Base-by-base conservation (phyloP, 2,113 vertebrate species). In the Siphamia tubifer region DNA sequence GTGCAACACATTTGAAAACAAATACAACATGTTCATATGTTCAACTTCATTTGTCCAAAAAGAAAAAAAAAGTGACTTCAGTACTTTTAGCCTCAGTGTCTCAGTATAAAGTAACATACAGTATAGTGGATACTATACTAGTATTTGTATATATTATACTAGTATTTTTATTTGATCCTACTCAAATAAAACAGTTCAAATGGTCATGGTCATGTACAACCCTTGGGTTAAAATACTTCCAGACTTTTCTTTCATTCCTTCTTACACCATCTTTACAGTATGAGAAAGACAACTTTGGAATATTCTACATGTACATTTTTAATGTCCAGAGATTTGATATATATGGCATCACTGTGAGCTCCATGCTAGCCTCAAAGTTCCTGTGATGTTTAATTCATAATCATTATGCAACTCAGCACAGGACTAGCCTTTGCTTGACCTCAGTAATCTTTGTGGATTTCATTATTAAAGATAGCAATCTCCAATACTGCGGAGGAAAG, bases 311-410 rank as follows among this genome's bases (percentile, higher is more conserved):
- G 36, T 76, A 63, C 80, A 79, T 74, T 66, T 60, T 81, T 72
- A 68, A 83, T 77, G 68, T 19, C 58, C n/a, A 40, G 36, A 2
- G 42, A 44, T 72, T 78, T 76, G 78, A 70, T 79, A 74, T 21
- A 57, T 56, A 34, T 12, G 4, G 31, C 13, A 65, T 71, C 52
- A 64, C 47, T 65, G 49, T 53, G 55, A 79, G 48, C 67, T 53
- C 7, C 83, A 60, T 34, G 69, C 66, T 58, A 34, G 53, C 48
- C 47, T 70, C 63, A 52, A 79, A 70, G 55, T 44, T 67, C 63
- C 58, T 64, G 60, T 78, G 76, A 84, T 86, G 68, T 85, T 84
- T 85, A 85, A 87, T 88, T 89, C 72, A 89, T 88, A 80, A 79
- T 87, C 65, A 79, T 90, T 87, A 83, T 68, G 68, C 80, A 88